Conservation (phyloP, 2,888 invertebrate species). For the Galerucella pusilla region DNA sequence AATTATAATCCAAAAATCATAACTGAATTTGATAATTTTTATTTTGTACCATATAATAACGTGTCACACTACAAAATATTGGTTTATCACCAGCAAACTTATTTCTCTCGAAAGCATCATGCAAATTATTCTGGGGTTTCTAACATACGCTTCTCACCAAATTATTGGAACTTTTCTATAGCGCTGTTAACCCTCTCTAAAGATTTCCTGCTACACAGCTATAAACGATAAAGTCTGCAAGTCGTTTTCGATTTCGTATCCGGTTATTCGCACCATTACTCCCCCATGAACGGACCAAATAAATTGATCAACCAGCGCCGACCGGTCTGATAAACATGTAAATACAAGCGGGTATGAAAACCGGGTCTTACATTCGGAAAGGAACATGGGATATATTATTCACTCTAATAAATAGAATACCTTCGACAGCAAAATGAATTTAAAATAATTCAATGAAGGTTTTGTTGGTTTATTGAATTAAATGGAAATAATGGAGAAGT, state of each 20-base stretch:
- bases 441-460: background rate
- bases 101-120: background rate
- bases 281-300: slow-evolving; percentile 45
- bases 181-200: slow-evolving; percentile 27
- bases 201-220: slow-evolving; percentile 25
- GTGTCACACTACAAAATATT: too few species aligned
- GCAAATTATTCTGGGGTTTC: background rate
- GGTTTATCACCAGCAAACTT: too few species aligned
- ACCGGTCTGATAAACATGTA: slow-evolving; percentile 62
- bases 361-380: background rate
- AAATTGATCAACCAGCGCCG: slow-evolving; percentile 58
- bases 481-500: too few species aligned
- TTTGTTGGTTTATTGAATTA: too few species aligned
- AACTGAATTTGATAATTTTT: too few species aligned
- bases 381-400: background rate
- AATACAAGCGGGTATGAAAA: slow-evolving; percentile 59
- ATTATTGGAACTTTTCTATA: slow-evolving; percentile 8
- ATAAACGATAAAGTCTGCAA: slow-evolving; percentile 35
- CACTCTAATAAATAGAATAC: background rate
- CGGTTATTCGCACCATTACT: slow-evolving; percentile 30
- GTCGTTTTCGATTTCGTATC: slow-evolving; percentile 58
- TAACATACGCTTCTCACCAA: slow-evolving; percentile 2
- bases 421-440: background rate
- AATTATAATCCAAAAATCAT: too few species aligned
- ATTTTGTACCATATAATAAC: too few species aligned